These are phyloP conservation scores for Mantis religiosa DNA, from an alignment of 2,888 invertebrate species.

Conservation along the genomic window DNA sequence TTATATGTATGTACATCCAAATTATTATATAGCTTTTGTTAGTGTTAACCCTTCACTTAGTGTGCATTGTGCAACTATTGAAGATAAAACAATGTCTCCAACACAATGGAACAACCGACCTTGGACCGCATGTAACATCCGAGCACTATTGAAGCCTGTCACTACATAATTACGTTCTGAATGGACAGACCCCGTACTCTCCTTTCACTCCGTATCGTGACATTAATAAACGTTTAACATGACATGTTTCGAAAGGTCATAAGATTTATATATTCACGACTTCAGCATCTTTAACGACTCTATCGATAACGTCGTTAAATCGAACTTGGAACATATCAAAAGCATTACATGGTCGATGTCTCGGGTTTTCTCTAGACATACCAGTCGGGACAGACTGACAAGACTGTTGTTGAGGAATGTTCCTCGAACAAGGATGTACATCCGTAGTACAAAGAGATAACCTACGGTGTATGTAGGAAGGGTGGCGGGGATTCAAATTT, in stretches of 20 bases:
- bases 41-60: no score
- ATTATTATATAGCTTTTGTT: no score
- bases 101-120: not conserved
- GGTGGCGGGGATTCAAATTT: no score
- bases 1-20: no score
- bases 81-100: not conserved
- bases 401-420: not conserved
- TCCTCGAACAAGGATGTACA: not conserved
- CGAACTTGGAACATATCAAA: not conserved
- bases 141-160: not conserved
- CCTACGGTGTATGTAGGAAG: no score
- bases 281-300: not conserved
- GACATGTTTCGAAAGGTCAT: not conserved
- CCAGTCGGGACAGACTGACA: not conserved
- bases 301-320: not conserved
- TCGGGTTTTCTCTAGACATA: not conserved
- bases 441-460: not conserved
- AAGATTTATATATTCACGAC: not conserved
- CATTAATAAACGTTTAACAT: not conserved
- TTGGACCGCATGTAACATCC: not conserved
- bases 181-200: not conserved
- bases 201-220: not conserved
- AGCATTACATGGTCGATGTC: not conserved
- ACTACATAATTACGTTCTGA: not conserved
- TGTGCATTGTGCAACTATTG: not conserved